Evolutionary conservation across 1,140 invertebrate species (phyloP).

Genomic region (Leptestheria dahalacensis): DNA sequence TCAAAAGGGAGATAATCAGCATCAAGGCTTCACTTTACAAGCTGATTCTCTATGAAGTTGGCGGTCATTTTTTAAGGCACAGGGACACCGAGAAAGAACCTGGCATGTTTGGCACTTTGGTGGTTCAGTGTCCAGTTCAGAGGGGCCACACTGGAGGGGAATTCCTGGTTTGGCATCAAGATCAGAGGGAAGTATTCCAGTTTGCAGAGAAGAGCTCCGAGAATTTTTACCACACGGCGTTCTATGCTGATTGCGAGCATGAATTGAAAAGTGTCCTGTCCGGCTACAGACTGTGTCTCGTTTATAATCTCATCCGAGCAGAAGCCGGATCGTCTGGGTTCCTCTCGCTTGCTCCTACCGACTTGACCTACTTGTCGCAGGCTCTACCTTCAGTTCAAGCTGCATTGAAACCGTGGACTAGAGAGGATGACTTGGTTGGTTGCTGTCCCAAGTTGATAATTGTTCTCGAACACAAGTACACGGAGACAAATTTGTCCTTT

Average conservation of each 20-base stretch:
- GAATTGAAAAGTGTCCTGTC: constrained; percentile 7
- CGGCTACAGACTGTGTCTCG: constrained; percentile 5
- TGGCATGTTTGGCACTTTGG: constrained; percentile 15
- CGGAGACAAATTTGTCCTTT: not conserved
- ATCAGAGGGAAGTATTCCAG: not conserved
- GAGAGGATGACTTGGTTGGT: not conserved
- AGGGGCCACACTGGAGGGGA: constrained; percentile 10
- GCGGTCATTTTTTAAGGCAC: constrained; percentile 11
- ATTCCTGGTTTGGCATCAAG: constrained; percentile 8
- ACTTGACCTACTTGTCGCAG: not conserved
- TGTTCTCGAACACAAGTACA: not conserved
- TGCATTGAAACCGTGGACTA: not conserved
- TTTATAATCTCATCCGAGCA: not conserved
- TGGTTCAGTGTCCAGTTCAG: constrained; percentile 5
- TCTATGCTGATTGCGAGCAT: constrained; percentile 15
- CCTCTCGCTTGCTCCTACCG: not conserved
- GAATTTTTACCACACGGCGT: not conserved
- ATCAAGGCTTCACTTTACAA: constrained; percentile 10
- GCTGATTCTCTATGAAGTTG: constrained; percentile 13
- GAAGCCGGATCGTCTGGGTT: no score
- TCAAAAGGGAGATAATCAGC: not conserved
- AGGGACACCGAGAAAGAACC: constrained; percentile 14
- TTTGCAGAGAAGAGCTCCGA: not conserved
- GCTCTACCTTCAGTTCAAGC: not conserved
- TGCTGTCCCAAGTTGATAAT: not conserved